Evolutionary conservation across 2,888 invertebrate species (phyloP), one percentile per base, ranked within the genome.

Genomic region (Crioceris asparagi): DNA sequence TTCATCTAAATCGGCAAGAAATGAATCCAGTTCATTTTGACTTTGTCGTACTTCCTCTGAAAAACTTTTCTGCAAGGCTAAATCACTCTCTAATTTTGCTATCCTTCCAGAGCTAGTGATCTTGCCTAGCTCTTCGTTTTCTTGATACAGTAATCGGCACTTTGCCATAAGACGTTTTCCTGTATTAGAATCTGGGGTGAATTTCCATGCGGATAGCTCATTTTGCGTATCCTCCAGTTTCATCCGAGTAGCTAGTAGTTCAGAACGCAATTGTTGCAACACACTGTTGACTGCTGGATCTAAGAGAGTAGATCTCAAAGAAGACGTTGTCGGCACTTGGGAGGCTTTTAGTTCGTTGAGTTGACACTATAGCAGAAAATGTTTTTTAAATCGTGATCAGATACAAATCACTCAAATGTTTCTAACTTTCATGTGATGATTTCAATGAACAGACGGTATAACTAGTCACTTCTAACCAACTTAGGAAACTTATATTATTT

Each of bases 151-250:
- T 49, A 92, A 69, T 44, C 94, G 77, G 62, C 96, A 97, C 63
- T 94, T 93, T 7, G 94, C 93, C 96, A 97, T 96, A 49, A 97
- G 70, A 49, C 94, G 79, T 67, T 96, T 97, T 46, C 97, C 97
- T 31, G 94, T 94, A 69, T 93, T 93, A 45, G 93, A 94, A 66
- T 97, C 97, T n/a, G 96, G 93, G 10, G 96, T 96, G 66, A 97
- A 97, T 67, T 97, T 97, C 94, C 96, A 97, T 2, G 97, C 96
- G 38, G 90, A 86, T 30, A 97, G 71, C 71, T 97, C 97, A 66
- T 91, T 93, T 66, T 96, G 96, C 12, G 93, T 93, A 65, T 96
- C 94, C 62, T 96, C 94, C 49, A 94, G 71, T 60, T 87, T 84
- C 36, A 88, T 83, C 62, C 88, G 86, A 14, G 88, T 86, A 34